Percentiles rank a stretch among this genome's conserved stretches.
These are phyloP conservation scores for Dromiciops gliroides DNA, from an alignment of 2,113 vertebrate species.

Conservation along the genomic window DNA sequence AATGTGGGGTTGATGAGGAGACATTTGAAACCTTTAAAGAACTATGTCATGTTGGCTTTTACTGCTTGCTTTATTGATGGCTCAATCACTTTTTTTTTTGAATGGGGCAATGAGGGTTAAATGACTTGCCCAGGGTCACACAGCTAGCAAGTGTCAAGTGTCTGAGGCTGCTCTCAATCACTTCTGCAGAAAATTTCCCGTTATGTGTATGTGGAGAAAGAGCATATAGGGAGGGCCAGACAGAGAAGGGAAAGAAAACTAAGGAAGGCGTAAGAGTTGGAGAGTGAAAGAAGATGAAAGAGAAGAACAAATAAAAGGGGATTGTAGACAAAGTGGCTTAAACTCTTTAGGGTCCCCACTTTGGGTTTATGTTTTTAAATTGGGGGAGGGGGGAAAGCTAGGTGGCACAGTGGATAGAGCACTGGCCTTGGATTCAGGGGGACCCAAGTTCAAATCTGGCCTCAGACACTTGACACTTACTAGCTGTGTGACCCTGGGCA, in stretches of 20 bases:
- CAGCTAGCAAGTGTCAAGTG: too few relatives aligned
- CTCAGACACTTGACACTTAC: too few relatives aligned
- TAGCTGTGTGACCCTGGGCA: too few relatives aligned
- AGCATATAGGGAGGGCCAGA: background rate
- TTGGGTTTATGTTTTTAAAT: slow-evolving; percentile 26
- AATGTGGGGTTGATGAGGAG: background rate
- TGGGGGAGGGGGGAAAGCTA: too few relatives aligned
- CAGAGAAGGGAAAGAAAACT: background rate
- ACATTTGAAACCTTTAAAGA: background rate
- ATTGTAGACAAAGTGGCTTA: slow-evolving; percentile 19
- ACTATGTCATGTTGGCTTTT: background rate
- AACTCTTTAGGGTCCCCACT: slow-evolving; percentile 17
- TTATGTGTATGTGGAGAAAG: slow-evolving; percentile 22
- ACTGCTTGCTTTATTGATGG: background rate
- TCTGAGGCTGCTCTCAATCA: too few relatives aligned
- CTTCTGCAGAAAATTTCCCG: slow-evolving; percentile 57
- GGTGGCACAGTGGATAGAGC: too few relatives aligned
- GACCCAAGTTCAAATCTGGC: too few relatives aligned
- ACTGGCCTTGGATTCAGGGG: too few relatives aligned
- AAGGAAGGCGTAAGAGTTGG: background rate
- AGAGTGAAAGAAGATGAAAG: background rate
- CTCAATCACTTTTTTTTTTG: too few relatives aligned
- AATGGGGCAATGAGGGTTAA: too few relatives aligned
- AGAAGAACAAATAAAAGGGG: background rate
- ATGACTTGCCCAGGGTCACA: too few relatives aligned